These are phyloP conservation scores for Hypsopygia costalis DNA, from an alignment of 2,888 invertebrate species.

Conservation along the genomic window DNA sequence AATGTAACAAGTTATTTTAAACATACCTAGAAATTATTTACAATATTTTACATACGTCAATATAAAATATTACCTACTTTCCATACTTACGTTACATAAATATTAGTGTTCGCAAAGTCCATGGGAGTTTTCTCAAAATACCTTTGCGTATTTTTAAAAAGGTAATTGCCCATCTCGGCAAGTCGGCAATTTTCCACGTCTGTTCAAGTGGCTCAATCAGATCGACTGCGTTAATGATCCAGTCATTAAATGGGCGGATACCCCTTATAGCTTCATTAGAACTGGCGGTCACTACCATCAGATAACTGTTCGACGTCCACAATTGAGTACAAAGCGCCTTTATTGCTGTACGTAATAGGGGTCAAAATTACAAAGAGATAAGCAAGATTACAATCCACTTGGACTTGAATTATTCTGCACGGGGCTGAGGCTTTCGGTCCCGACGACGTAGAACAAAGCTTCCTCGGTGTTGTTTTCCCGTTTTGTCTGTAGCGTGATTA, in stretches of 20 bases:
- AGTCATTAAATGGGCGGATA: constrained; percentile 31
- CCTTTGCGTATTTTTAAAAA: no score
- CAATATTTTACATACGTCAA: neutral
- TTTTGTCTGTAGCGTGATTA: no score
- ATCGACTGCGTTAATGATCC: constrained; percentile 26
- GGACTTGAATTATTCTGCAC: no score
- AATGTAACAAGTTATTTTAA: neutral
- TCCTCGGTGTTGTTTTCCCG: no score
- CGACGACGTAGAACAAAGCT: no score
- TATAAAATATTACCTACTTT: neutral
- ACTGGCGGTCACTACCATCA: constrained; percentile 8
- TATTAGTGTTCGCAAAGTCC: no score
- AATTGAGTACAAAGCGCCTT: neutral
- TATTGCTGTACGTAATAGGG: neutral
- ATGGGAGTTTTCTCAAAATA: no score
- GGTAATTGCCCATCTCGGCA: no score
- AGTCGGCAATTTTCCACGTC: neutral
- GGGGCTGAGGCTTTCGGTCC: no score
- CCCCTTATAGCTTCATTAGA: constrained; percentile 31
- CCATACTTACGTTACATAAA: neutral
- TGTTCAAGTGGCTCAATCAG: constrained; percentile 14
- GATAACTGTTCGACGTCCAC: neutral
- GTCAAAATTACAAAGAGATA: no score
- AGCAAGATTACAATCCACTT: no score
- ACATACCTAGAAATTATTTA: neutral